Evolutionary conservation across 1,140 invertebrate genomes (phyloP).

Genomic region (Caenorhabditis latens): DNA sequence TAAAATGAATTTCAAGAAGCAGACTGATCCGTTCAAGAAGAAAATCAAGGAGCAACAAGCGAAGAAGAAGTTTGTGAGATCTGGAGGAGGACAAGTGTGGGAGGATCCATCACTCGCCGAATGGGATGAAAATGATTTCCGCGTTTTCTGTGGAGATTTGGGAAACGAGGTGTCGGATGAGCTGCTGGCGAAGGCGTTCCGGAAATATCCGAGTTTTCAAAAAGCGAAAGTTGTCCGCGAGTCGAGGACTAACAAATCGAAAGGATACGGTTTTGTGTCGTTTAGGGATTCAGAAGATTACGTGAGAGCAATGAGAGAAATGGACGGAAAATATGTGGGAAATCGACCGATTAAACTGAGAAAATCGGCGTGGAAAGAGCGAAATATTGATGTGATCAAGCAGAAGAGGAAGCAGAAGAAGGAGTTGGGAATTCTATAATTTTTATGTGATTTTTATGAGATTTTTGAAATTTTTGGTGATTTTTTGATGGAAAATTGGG

Average conservation of each 20-base stretch:
- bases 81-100: constrained; percentile 74
- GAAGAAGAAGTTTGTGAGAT: constrained; percentile 76
- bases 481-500: background rate
- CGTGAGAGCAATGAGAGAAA: constrained; percentile 97
- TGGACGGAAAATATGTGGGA: constrained; percentile 92
- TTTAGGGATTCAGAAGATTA: constrained; percentile 97
- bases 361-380: constrained; percentile 94
- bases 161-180: constrained; percentile 98
- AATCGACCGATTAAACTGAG: constrained; percentile 96
- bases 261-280: constrained; percentile 98
- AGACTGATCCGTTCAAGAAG: constrained; percentile 53
- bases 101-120: constrained; percentile 77
- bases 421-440: constrained; percentile 78
- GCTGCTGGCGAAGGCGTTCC: constrained; percentile 91
- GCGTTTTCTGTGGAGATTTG: constrained; percentile 98
- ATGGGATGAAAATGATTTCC: constrained; percentile 84
- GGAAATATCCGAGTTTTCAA: constrained; percentile 93
- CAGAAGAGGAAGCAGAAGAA: constrained; percentile 93
- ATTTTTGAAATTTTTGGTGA: background rate
- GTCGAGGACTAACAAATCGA: constrained; percentile 96
- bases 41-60: constrained; percentile 74
- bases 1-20: constrained; percentile 70
- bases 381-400: constrained; percentile 90
- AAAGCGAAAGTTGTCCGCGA: constrained; percentile 93
- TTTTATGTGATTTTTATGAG: background rate